Conservation (phyloP, 2,888 invertebrate species). For the Escarpia spicata region DNA sequence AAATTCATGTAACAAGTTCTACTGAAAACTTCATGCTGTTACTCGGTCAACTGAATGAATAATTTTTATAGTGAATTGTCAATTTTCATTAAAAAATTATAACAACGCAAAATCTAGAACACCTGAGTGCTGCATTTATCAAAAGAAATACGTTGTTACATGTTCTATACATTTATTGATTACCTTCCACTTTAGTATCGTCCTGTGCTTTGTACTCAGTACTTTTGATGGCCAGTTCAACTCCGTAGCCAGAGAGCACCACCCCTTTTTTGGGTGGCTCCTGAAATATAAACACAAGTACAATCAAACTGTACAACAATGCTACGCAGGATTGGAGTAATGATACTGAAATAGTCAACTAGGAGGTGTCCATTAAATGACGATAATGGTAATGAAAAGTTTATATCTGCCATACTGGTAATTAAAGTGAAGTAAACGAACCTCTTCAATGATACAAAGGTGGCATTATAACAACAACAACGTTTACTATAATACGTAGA, state of each 20-base stretch:
- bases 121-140: neutral
- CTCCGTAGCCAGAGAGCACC: constrained; percentile 94
- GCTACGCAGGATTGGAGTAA: neutral
- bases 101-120: neutral
- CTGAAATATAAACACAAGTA: constrained; percentile 40
- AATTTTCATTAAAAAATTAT: neutral
- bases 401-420: neutral
- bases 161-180: neutral
- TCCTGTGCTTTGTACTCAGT: constrained; percentile 99
- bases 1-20: no score
- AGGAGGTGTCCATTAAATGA: neutral
- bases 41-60: no score
- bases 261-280: constrained; percentile 71
- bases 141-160: neutral
- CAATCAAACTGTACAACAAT: neutral
- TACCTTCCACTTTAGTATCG: constrained; percentile 72
- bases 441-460: neutral
- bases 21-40: no score
- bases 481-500: neutral
- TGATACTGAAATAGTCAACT: neutral
- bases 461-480: neutral
- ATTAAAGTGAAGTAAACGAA: no score
- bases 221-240: constrained; percentile 97
- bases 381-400: neutral
- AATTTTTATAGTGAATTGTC: no score